Evolutionary conservation across 92 coral and sea anemone species (phyloP).

Genomic region (Bergia puertoricense): DNA sequence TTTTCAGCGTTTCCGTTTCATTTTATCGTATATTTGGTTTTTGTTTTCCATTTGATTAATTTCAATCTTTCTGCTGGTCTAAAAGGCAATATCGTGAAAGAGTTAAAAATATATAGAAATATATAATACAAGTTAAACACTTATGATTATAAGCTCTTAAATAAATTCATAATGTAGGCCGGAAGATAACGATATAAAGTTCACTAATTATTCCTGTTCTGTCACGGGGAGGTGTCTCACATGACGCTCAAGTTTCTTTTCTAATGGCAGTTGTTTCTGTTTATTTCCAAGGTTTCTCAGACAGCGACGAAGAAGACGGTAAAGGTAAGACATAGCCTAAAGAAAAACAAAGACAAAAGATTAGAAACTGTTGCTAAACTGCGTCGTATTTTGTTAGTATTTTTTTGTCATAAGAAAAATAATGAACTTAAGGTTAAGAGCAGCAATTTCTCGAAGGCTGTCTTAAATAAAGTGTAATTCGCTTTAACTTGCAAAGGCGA

Average conservation of each 20-base stretch:
- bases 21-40: no score
- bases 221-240: neutral
- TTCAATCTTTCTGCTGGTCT: no score
- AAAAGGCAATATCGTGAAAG: no score
- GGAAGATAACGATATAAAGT: neutral
- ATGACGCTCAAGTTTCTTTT: no score
- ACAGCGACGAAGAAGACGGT: slow-evolving; percentile 35
- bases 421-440: neutral
- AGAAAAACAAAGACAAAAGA: neutral
- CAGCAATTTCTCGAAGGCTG: no score
- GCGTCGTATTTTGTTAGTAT: neutral
- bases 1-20: no score
- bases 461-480: no score
- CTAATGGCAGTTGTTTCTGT: neutral
- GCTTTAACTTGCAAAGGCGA: neutral
- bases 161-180: no score
- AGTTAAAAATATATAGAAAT: no score
- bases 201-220: neutral
- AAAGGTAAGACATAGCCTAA: slow-evolving; percentile 1
- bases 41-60: no score
- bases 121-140: no score
- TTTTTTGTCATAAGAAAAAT: neutral
- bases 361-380: neutral
- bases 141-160: no score
- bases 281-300: slow-evolving; percentile 11